Conservation (phyloP, 2,113 vertebrate genomes). For the Corynorhinus townsendii region DNA sequence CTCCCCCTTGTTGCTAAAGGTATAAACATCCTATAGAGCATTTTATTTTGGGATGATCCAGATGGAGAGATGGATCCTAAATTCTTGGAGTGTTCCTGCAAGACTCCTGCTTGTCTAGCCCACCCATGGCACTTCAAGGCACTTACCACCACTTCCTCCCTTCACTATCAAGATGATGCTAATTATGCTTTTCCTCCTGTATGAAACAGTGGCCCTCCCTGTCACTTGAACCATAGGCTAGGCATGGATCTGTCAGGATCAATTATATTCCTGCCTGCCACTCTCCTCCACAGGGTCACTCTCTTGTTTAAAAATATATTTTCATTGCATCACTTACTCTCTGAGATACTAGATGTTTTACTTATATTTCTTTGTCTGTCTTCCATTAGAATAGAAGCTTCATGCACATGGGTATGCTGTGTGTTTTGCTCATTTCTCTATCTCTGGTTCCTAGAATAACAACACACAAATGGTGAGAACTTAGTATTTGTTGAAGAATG, state of each 20-base stretch:
- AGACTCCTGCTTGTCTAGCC: not conserved
- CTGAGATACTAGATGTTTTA: not conserved
- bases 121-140: accelerated
- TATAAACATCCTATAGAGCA: not conserved
- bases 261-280: not conserved
- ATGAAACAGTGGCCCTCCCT: not conserved
- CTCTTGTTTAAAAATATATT: not conserved
- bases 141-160: not conserved
- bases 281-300: not conserved
- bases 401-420: not conserved
- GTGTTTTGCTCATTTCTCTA: not conserved
- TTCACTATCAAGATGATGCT: not conserved
- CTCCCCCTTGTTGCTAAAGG: not conserved
- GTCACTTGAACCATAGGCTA: not conserved
- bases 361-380: not conserved
- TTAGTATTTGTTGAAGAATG: not conserved
- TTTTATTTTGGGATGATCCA: not conserved
- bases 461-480: not conserved
- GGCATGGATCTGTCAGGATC: not conserved
- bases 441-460: not conserved
- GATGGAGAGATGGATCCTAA: not conserved
- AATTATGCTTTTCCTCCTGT: not conserved
- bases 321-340: not conserved
- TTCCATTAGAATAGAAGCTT: not conserved
- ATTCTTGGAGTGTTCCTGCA: not conserved